A percentile compares a stretch with the other conserved stretches of the same genome.
Evolutionary conservation across 2,888 invertebrate genomes (phyloP).

Genomic region (Pachliopta kotzebuea): DNA sequence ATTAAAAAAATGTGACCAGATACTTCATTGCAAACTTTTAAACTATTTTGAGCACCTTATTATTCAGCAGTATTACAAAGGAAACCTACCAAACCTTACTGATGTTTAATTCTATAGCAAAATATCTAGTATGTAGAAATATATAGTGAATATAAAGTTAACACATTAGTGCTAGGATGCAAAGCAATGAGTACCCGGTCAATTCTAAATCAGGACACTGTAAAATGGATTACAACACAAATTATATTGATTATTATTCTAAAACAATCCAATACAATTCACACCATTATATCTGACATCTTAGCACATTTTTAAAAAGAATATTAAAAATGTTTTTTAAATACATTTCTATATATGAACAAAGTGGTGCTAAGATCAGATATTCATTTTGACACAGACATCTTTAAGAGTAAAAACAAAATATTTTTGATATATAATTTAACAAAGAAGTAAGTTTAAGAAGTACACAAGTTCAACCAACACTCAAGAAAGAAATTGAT

Average conservation of each 20-base stretch:
- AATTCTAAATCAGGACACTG: constrained; percentile 56
- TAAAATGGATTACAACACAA: constrained; percentile 56
- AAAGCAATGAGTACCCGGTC: constrained; percentile 59
- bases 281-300: constrained; percentile 53
- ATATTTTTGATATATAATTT: constrained; percentile 43
- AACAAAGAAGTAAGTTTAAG: constrained; percentile 54
- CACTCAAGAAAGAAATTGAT: constrained; percentile 47
- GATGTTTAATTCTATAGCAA: constrained; percentile 24
- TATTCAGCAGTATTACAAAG: constrained; percentile 29
- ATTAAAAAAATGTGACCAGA: constrained; percentile 53
- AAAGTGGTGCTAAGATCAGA: constrained; percentile 60
- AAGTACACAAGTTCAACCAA: constrained; percentile 46
- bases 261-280: constrained; percentile 69
- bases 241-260: constrained; percentile 57
- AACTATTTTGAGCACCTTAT: constrained; percentile 30
- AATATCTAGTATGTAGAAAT: constrained; percentile 25
- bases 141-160: constrained; percentile 27
- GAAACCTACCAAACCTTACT: constrained; percentile 27
- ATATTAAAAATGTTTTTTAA: constrained; percentile 8
- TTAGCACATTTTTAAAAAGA: constrained; percentile 49
- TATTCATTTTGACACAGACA: constrained; percentile 42
- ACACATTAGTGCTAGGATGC: constrained; percentile 28
- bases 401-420: constrained; percentile 36
- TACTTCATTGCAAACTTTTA: constrained; percentile 48
- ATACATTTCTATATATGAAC: constrained; percentile 16